Base-by-base conservation (phyloP, 2,113 vertebrate species). In the Platichthys flesus region DNA sequence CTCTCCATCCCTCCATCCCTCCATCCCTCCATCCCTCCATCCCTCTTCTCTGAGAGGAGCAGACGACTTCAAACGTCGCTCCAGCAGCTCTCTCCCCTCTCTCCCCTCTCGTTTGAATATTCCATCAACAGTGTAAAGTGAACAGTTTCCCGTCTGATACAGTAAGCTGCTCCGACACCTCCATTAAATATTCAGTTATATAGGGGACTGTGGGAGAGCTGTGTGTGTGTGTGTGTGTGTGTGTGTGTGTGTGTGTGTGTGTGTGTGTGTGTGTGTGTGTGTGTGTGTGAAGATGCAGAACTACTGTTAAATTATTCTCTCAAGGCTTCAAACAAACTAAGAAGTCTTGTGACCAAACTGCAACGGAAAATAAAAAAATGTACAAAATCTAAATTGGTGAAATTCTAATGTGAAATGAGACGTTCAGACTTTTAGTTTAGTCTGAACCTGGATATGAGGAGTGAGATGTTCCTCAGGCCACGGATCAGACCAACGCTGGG, bases 111-210 rank as follows among this genome's bases (percentile, higher is more conserved):
- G 2, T 74, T 64, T 80, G 31, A 86, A 86, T 82, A 89, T 66
- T 76, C 68, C 68, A 78, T 85, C 63, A 81, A 70, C 58, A 10
- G 54, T 10, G 13, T 60, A 55, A 60, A 56, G 66, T 10, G 9
- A 74, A 67, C 16, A 5, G 2, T 9, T 31, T 71, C 71, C 60
- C 13, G 23, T 42, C 79, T 77, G 69, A 63, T 35, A 69, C 59
- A 58, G 69, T 65, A 72, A 85, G 76, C 76, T 72, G 71, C 85
- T 81, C 31, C 6, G 67, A 88, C 78, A 86, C 60, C 23, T 51
- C 63, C 82, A 85, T 88, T 26, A 83, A 85, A 86, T 71, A 88
- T 90, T 81, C 47, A 90, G 67, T 20, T 42, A 58, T 59, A 69
- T 42, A 71, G 61, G 23, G 58, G 21, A 47, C 65, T 26, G 42